Base-by-base conservation (phyloP, 2,797 vertebrate species). In the Clangula hyemalis region DNA sequence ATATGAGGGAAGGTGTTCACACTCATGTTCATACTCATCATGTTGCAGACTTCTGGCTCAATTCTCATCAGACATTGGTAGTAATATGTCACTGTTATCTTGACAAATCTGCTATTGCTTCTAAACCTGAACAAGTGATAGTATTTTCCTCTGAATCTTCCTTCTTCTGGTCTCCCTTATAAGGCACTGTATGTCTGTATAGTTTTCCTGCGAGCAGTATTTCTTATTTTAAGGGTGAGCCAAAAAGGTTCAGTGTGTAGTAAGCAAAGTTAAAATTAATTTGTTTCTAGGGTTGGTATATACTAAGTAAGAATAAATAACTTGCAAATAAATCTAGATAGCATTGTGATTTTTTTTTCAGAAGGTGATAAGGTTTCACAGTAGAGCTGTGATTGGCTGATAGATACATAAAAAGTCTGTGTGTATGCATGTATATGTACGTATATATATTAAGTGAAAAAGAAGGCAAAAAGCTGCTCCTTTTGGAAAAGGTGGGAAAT, bases 271-370 rank as follows among this genome's bases (percentile, higher is more conserved):
- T 78, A 62, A 95, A 91, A 89, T 36, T 1, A 83, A 72, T 60
- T 78, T 81, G 28, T 78, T 77, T 90, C 54, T 87, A 61, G 43
- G 89, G 62, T 80, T 87, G 18, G 7, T 89, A 49, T 91, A 49
- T 87, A 92, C 89, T 90, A 89, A 93, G 89, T 91, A 95, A 76
- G 45, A 90, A 57, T 72, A 80, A 84, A 74, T 95, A 89, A 85
- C 62, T 93, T 94, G 51, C 82, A 97, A 95, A 95, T 94, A 93
- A 94, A 60, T 85, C 68, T 91, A 85, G 91, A 83, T 62, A 83
- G 61, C 39, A 10, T 94, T 95, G 86, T 83, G n/a, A 91, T 36
- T 87, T 94, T 94, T 96, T 96, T 47, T 21, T 47, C 20, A n/a
- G 71, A 77, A 95, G 75, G 24, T 69, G 15, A 71, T 36, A 54